These are phyloP conservation scores for Empidonax alnorum DNA, from an alignment of 2,113 vertebrate genomes.

Conservation along the genomic window DNA sequence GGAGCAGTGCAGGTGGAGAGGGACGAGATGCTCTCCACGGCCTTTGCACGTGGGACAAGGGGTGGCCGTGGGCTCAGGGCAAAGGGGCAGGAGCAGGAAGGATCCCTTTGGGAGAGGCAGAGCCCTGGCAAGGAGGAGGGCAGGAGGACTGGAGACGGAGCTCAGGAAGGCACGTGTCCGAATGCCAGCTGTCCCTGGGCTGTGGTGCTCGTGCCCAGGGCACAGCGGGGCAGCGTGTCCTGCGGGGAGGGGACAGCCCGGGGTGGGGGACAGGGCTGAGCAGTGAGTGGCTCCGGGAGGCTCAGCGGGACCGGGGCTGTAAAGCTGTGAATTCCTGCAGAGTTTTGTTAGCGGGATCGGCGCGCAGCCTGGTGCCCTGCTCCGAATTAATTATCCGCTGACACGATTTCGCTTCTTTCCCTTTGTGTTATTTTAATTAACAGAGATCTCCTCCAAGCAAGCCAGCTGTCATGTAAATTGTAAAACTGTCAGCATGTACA, in stretches of 20 bases:
- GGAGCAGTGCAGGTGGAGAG: rapidly evolving
- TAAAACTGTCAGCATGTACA: slow-evolving; percentile 76
- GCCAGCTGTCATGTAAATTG: slow-evolving; percentile 79
- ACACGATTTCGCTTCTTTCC: slow-evolving; percentile 68
- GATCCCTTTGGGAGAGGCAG: background rate
- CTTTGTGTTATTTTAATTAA: slow-evolving; percentile 83
- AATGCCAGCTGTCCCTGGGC: background rate
- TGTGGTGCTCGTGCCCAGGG: rapidly evolving
- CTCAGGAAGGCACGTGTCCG: rapidly evolving
- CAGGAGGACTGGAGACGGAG: background rate
- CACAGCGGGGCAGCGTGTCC: background rate
- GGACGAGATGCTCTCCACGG: background rate
- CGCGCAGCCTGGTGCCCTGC: slow-evolving; percentile 54
- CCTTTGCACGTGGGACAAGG: rapidly evolving
- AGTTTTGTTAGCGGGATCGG: slow-evolving; percentile 57
- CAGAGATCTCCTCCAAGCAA: slow-evolving; percentile 81
- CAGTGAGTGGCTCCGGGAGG: background rate
- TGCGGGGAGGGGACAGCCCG: background rate
- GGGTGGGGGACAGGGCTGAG: background rate
- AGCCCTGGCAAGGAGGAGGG: background rate
- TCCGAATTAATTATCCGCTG: slow-evolving; percentile 78
- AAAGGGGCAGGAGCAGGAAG: background rate
- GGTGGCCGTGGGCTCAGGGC: rapidly evolving
- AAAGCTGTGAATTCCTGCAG: slow-evolving; percentile 55
- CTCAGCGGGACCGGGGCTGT: background rate